Percentiles rank a stretch among this genome's conserved stretches.
These are phyloP conservation scores for Brachionus rubens DNA, from an alignment of 1,140 invertebrate genomes.

Conservation along the genomic window DNA sequence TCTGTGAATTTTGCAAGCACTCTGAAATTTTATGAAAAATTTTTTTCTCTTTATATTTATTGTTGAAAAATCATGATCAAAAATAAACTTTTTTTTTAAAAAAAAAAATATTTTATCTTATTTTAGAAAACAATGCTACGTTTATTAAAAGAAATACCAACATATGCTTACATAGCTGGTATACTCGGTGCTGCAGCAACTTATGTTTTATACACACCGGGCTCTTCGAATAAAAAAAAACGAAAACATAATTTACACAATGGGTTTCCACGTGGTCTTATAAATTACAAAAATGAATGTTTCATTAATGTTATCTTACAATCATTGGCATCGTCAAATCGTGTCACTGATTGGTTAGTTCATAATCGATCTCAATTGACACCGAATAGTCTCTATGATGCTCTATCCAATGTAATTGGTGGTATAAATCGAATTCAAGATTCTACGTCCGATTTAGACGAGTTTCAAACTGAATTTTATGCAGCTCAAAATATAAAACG, in stretches of 20 bases:
- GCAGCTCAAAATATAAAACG: conserved; percentile 23
- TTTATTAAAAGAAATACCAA: conserved; percentile 22
- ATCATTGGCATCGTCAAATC: conserved; percentile 30
- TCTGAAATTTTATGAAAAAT: background rate
- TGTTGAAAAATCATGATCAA: background rate
- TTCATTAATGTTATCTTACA: conserved; percentile 44
- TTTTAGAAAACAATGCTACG: conserved; percentile 13
- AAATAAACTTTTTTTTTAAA: too few species aligned
- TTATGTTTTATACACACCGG: conserved; percentile 21
- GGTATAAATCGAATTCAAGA: background rate
- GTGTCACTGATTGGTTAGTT: conserved; percentile 34
- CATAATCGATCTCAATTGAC: background rate
- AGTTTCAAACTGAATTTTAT: conserved; percentile 31
- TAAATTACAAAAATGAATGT: conserved; percentile 46
- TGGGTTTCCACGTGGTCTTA: background rate
- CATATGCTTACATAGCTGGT: conserved; percentile 25
- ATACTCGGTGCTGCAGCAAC: background rate
- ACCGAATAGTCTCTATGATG: background rate
- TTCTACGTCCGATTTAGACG: background rate
- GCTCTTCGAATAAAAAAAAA: background rate
- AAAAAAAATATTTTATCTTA: background rate
- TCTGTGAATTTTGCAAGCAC: too few species aligned
- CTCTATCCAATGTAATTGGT: background rate
- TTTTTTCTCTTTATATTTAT: background rate
- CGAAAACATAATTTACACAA: background rate